Base-by-base conservation (phyloP, 2,797 vertebrate species). In the Chiroxiphia lanceolata region DNA sequence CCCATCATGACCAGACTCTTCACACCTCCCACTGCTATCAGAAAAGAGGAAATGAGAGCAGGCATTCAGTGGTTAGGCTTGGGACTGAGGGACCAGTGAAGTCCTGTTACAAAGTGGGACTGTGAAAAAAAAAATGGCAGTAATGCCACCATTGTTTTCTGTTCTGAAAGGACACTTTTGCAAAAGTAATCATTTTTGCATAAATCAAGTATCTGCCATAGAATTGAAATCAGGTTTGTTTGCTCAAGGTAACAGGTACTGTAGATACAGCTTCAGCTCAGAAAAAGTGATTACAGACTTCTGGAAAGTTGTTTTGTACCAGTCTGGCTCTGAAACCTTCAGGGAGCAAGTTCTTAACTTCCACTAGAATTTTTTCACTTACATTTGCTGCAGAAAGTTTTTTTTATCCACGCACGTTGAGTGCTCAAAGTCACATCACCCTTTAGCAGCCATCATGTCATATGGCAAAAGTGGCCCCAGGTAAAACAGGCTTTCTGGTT, bases 31-130 rank as follows among this genome's bases (percentile, higher is more conserved):
- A 86, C 33, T 34, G 31, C 80, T 53, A 21, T 11, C 70, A 95
- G 80, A 92, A 91, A 96, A 97, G 89, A 95, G 95, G 95, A 97
- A 97, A 93, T 57, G 87, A 96, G 67, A 96, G 57, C 65, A 68
- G 38, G 87, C 72, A 65, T 94, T 93, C n/a, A 26, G 69, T 85
- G 75, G 85, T 80, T 84, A 31, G 8, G 21, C 70, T 91, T 63
- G 47, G 94, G 72, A 80, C 81, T 68, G 77, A 78, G 69, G 71
- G 31, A 79, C 83, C 70, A 70, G 26, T 38, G 34, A 76, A 84
- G 29, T 42, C 36, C 83, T 70, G 47, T 48, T 63, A 42, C 11
- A 82, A 59, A 70, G 53, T 4, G 1, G 18, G 36, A 36, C 59
- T 72, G 26, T 59, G 50, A 83, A 81, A 83, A 91, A 84, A 93